phyloP scores from a whole-genome alignment of 2,888 invertebrate species.

The Adineta ricciae region DNA sequence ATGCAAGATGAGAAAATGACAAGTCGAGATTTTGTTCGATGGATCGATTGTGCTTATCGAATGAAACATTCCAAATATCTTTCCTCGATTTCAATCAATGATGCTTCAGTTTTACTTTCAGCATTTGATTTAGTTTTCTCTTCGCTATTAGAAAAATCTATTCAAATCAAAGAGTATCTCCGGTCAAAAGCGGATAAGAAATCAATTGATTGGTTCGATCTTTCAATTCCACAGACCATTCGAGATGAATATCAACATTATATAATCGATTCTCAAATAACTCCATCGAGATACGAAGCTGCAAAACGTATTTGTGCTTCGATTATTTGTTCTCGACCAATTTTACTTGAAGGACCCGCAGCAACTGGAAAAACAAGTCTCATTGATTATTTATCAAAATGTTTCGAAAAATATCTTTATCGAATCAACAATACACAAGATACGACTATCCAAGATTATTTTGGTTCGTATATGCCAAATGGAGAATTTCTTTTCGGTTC shows the following conservation, averaged over 20 bases:
- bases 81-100: neutral
- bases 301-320: neutral
- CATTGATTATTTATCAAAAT: neutral
- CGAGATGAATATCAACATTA: neutral
- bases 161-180: no score
- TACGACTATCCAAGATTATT: neutral
- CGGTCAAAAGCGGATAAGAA: no score
- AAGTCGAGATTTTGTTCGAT: neutral
- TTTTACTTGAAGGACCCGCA: neutral
- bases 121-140: neutral
- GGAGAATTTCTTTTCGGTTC: neutral
- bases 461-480: neutral
- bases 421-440: neutral
- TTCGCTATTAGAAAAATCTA: no score
- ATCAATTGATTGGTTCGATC: neutral
- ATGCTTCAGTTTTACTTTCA: neutral
- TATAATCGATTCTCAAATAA: neutral
- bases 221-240: neutral
- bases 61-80: neutral
- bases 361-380: neutral
- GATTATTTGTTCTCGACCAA: neutral
- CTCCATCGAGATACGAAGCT: neutral
- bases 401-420: neutral
- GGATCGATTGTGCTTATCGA: neutral
- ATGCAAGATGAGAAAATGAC: neutral